Percentiles rank a stretch among this genome's conserved stretches.
Evolutionary conservation across 1,140 invertebrate species (phyloP).

Genomic region (Manduca sexta): DNA sequence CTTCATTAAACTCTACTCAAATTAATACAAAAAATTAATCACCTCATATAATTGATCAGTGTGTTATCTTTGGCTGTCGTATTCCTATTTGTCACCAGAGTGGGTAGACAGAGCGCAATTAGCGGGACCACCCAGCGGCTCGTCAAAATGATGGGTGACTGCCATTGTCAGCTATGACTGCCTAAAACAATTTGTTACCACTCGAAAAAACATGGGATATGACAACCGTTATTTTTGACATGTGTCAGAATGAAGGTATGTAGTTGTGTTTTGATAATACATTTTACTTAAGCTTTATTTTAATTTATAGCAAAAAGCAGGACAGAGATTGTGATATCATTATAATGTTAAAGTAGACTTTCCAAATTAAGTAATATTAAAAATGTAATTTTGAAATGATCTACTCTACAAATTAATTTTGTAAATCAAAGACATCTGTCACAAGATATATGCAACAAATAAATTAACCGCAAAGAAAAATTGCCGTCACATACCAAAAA

Average conservation of each 20-base stretch:
- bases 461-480: background rate
- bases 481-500: background rate
- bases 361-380: too few species aligned
- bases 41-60: slow-evolving; percentile 20
- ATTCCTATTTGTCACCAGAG: slow-evolving; percentile 41
- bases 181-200: slow-evolving; percentile 34
- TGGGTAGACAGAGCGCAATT: slow-evolving; percentile 34
- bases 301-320: too few species aligned
- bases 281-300: too few species aligned
- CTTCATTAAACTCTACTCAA: slow-evolving; percentile 2
- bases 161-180: slow-evolving; percentile 17
- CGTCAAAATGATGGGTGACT: slow-evolving; percentile 23
- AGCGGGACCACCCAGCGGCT: slow-evolving; percentile 38
- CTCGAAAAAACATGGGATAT: slow-evolving; percentile 9
- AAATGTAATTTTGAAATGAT: too few species aligned
- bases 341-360: too few species aligned
- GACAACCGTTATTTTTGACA: slow-evolving; percentile 6
- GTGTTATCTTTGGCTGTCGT: slow-evolving; percentile 31
- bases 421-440: too few species aligned
- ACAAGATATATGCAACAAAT: too few species aligned
- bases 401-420: too few species aligned
- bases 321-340: too few species aligned
- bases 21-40: slow-evolving; percentile 5
- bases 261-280: too few species aligned
- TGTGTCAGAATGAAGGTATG: background rate